A percentile compares a stretch with the other conserved stretches of the same genome.
These are phyloP conservation scores for Cinclus cinclus DNA, from an alignment of 2,113 vertebrate species.

Conservation along the genomic window DNA sequence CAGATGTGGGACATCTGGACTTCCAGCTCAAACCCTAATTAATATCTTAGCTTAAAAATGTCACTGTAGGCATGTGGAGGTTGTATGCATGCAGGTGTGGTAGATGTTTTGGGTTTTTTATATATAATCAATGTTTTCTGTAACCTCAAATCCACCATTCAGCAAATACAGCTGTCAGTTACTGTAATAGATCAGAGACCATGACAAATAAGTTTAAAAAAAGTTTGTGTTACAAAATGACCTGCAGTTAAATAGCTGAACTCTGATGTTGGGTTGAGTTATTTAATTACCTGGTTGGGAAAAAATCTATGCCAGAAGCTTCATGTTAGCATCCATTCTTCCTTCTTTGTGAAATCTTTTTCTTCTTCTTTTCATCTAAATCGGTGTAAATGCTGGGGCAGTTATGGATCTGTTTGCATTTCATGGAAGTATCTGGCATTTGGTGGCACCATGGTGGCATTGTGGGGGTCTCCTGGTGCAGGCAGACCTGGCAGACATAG, in stretches of 20 bases:
- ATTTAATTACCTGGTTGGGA: background rate
- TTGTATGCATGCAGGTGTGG: background rate
- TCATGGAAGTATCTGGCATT: background rate
- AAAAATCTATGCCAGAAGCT: background rate
- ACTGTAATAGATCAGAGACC: background rate
- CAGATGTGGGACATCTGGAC: background rate
- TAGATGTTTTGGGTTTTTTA: background rate
- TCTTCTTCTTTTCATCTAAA: background rate
- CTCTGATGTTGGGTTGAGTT: background rate
- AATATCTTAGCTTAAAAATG: background rate
- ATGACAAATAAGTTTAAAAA: background rate
- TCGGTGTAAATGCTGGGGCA: background rate
- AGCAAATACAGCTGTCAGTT: background rate
- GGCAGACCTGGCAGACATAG: background rate
- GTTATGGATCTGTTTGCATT: background rate
- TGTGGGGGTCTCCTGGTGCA: fast-evolving
- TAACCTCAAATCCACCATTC: background rate
- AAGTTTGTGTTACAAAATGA: background rate
- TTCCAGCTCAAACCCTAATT: background rate
- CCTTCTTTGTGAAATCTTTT: background rate
- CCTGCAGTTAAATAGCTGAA: background rate
- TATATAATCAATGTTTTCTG: background rate
- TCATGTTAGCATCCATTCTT: background rate
- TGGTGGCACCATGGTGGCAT: background rate
- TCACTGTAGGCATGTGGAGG: background rate